Evolutionary conservation across 2,113 vertebrate species (phyloP).

Genomic region (Elaphurus davidianus): DNA sequence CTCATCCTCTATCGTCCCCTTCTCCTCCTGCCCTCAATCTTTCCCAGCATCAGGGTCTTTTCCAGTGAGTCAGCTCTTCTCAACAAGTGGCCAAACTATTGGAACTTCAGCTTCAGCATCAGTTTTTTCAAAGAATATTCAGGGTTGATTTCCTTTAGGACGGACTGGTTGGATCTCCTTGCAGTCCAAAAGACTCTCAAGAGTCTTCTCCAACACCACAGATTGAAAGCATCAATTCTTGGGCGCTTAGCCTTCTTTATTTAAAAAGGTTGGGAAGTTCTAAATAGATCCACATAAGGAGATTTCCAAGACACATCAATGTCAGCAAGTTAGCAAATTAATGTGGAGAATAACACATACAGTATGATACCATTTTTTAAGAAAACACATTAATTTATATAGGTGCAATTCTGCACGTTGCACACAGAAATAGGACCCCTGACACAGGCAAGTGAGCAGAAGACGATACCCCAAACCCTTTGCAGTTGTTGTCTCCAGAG

Average conservation of each 20-base stretch:
- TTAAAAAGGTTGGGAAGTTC: not conserved
- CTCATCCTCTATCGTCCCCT: not conserved
- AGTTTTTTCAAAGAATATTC: not conserved
- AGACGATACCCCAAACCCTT: not conserved
- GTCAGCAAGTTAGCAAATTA: not conserved
- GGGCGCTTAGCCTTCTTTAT: not conserved
- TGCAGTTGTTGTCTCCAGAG: not conserved
- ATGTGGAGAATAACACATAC: not conserved
- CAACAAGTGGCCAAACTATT: not conserved
- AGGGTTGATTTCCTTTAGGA: not conserved
- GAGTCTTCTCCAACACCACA: not conserved
- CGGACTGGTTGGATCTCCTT: not conserved
- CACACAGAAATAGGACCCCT: not conserved
- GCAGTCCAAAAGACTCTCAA: not conserved
- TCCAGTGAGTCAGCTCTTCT: not conserved
- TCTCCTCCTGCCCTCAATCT: not conserved
- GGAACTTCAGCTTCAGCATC: not conserved
- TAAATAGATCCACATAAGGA: not conserved
- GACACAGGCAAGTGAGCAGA: not conserved
- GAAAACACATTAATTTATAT: not conserved
- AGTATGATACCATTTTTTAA: not conserved
- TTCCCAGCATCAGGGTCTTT: not conserved
- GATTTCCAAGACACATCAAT: not conserved
- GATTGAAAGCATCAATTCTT: not conserved
- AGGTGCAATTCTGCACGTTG: not conserved